Percentiles rank a stretch among this genome's conserved stretches.
Evolutionary conservation across 2,113 vertebrate genomes (phyloP).

Genomic region (Megalops atlanticus): DNA sequence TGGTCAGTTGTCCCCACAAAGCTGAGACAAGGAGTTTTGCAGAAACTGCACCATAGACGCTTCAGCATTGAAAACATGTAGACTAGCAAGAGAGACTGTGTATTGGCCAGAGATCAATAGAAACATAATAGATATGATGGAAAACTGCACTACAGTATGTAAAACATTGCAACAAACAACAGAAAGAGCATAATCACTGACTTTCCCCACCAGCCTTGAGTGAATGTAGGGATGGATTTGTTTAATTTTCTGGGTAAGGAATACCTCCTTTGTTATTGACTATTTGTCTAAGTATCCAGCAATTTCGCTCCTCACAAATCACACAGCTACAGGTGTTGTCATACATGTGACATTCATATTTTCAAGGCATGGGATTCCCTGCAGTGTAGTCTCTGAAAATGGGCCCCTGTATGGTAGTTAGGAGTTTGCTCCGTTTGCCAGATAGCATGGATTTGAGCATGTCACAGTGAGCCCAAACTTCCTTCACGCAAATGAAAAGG

Average conservation of each 20-base stretch:
- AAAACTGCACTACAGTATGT: not conserved
- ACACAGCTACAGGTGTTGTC: not conserved
- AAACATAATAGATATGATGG: not conserved
- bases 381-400: not conserved
- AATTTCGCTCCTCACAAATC: not conserved
- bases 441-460: not conserved
- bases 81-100: not conserved
- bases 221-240: not conserved
- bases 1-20: not conserved
- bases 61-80: not conserved
- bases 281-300: conserved; percentile 2
- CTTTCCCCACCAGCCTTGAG: not conserved
- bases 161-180: not conserved
- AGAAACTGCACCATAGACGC: not conserved
- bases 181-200: not conserved
- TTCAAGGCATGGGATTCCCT: not conserved
- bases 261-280: not conserved
- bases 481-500: not conserved
- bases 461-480: not conserved
- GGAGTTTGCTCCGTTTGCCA: not conserved
- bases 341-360: not conserved
- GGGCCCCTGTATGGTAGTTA: not conserved
- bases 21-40: not conserved
- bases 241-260: not conserved
- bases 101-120: not conserved